phyloP scores from a whole-genome alignment of 2,888 invertebrate species.

The Liodrosophila aerea region DNA sequence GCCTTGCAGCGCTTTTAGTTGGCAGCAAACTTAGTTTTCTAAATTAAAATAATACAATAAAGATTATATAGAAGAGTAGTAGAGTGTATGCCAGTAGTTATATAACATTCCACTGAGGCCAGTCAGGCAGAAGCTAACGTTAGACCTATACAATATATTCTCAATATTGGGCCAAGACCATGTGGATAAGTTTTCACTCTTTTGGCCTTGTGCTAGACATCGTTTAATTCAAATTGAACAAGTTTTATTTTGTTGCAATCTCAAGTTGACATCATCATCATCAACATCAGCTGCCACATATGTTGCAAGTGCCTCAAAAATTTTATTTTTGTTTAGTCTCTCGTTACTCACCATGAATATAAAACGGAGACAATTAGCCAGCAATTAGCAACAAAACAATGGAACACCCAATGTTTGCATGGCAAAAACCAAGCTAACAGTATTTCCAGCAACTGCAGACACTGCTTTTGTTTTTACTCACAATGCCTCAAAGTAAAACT shows the following conservation, averaged over 20 bases:
- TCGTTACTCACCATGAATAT: slow-evolving; percentile 1
- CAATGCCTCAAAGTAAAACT: background rate
- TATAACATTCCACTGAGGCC: slow-evolving; percentile 28
- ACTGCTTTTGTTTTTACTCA: background rate
- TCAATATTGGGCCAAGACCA: slow-evolving; percentile 13
- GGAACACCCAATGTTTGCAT: slow-evolving; percentile 9
- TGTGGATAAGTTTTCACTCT: slow-evolving; percentile 15
- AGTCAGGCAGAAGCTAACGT: slow-evolving; percentile 23
- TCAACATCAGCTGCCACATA: too few relatives aligned
- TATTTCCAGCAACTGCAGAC: background rate
- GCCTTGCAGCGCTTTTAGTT: slow-evolving; percentile 5
- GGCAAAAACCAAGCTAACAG: slow-evolving; percentile 13
- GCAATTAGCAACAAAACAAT: slow-evolving; percentile 31
- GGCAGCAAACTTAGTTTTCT: slow-evolving; percentile 60
- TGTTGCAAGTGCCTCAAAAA: slow-evolving; percentile 7
- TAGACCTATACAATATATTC: too few relatives aligned
- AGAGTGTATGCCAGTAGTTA: slow-evolving; percentile 33
- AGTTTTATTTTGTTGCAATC: slow-evolving; percentile 17
- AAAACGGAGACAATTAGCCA: slow-evolving; percentile 30
- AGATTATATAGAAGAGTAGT: slow-evolving; percentile 64
- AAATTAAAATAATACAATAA: slow-evolving; percentile 76
- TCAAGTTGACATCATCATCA: too few relatives aligned
- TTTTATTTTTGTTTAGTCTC: too few relatives aligned
- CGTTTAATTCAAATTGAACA: slow-evolving; percentile 4
- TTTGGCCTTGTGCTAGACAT: slow-evolving; percentile 18